A percentile compares a stretch with the other conserved stretches of the same genome.
Evolutionary conservation across 2,888 invertebrate genomes (phyloP).

Genomic region (Melanotus villosus): DNA sequence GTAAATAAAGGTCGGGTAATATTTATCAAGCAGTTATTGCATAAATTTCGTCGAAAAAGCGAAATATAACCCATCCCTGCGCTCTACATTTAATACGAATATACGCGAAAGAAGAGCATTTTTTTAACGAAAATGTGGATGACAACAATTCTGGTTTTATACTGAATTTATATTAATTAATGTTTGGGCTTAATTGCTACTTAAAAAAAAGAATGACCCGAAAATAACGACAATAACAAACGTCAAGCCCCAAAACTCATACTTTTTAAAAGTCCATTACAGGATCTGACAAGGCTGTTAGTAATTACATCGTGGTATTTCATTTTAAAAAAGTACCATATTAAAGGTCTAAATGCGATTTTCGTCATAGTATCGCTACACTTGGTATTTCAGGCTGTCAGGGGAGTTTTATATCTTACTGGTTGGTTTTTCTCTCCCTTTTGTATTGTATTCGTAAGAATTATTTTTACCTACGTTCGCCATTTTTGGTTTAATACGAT

Average conservation of each 20-base stretch:
- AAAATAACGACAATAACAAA: slow-evolving; percentile 12
- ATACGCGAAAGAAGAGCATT: neutral
- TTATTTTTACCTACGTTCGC: neutral
- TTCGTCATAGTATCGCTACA: slow-evolving; percentile 8
- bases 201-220: slow-evolving; percentile 1
- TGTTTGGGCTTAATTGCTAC: neutral
- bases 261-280: slow-evolving; percentile 18
- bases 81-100: slow-evolving; percentile 2
- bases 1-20: slow-evolving; percentile 37
- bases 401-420: neutral
- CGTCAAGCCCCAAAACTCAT: slow-evolving; percentile 3
- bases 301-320: slow-evolving; percentile 16
- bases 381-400: neutral
- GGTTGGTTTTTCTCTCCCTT: neutral
- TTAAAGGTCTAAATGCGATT: slow-evolving; percentile 10
- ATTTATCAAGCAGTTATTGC: slow-evolving; percentile 38
- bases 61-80: slow-evolving; percentile 19
- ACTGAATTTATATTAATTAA: slow-evolving; percentile 19
- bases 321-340: slow-evolving; percentile 14
- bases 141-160: slow-evolving; percentile 15
- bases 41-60: slow-evolving; percentile 31
- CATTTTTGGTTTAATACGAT: too few relatives aligned
- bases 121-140: neutral
- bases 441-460: neutral
- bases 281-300: slow-evolving; percentile 8